Evolutionary conservation across 1,140 invertebrate genomes (phyloP), one percentile per base, ranked within the genome.

Genomic region (Rhyzopertha dominica): DNA sequence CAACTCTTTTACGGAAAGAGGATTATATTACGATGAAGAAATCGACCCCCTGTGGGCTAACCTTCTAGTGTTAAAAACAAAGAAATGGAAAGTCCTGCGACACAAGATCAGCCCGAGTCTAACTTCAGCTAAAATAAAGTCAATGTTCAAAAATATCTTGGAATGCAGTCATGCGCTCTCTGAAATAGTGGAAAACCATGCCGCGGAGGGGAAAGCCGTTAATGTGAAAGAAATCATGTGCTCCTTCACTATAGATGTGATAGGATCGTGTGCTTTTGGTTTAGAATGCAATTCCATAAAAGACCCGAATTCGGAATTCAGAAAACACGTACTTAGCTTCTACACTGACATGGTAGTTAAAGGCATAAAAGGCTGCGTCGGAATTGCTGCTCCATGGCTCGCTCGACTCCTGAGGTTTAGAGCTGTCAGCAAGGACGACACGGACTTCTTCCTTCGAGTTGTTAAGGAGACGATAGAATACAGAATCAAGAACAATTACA

Each of bases 31-130:
- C 4, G 65, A 67, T 25, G 61, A 18, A 62, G 66, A 28, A 62
- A 65, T 39, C 5, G 53, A 59, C 39, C 44, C 45, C 16, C 16
- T 59, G 13, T 39, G 36, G 22, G 53, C 14, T 3, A 30, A 59
- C 50, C 35, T 59, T 17, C 50, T 56, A 40, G 10, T 38, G 8
- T 18, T 48, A 8, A 24, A 41, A 3, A 65, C 63, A 0, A 61
- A 71, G 14, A 48, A 69, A 45, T 80, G 76, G 78, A 69, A 64
- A 31, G 61, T 58, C 20, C 38, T 79, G 0, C 60, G 76, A 18
- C 49, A 56, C 0, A 73, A 74, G 36, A 39, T 80, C 3, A 69
- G 69, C 0, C 75, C 77, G 0, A 68, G 71, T 3, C 79, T 80
- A 45, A 40, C 73, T 0, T 40, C 38, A 10, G 23, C 24, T 3